phyloP scores from a whole-genome alignment of 1,140 invertebrate species.

The Cydia amplana region DNA sequence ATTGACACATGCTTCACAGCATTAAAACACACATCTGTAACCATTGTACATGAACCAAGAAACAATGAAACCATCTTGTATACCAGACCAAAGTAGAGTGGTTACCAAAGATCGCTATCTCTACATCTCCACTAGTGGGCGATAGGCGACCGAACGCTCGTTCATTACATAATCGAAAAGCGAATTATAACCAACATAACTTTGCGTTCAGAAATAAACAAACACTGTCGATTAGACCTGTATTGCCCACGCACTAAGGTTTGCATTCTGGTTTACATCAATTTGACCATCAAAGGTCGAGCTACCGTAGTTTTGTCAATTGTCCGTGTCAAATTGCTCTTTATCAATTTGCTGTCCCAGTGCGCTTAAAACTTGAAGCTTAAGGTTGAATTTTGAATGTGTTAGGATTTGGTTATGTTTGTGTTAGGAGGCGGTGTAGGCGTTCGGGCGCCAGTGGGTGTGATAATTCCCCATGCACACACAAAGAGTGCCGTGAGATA shows the following conservation, averaged over 20 bases:
- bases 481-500: slow-evolving; percentile 70
- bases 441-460: slow-evolving; percentile 65
- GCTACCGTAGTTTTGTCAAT: slow-evolving; percentile 61
- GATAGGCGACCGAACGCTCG: slow-evolving; percentile 41
- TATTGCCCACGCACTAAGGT: slow-evolving; percentile 48
- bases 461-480: slow-evolving; percentile 72
- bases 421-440: slow-evolving; percentile 55
- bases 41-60: slow-evolving; percentile 6
- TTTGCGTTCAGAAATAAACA: slow-evolving; percentile 22
- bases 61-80: not conserved
- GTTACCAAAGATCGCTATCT: slow-evolving; percentile 23
- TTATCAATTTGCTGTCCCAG: slow-evolving; percentile 41
- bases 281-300: slow-evolving; percentile 55
- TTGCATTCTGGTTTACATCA: slow-evolving; percentile 57
- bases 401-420: slow-evolving; percentile 48
- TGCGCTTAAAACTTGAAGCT: slow-evolving; percentile 39
- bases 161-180: slow-evolving; percentile 46
- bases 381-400: slow-evolving; percentile 45
- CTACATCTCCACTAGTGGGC: slow-evolving; percentile 33
- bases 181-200: slow-evolving; percentile 37
- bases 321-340: slow-evolving; percentile 48
- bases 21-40: slow-evolving; percentile 5
- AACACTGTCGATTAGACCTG: slow-evolving; percentile 31
- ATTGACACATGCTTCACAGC: slow-evolving; percentile 14
- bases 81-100: not conserved